These are phyloP conservation scores for Amia ocellicauda DNA, from an alignment of 2,113 vertebrate genomes.

Conservation along the genomic window DNA sequence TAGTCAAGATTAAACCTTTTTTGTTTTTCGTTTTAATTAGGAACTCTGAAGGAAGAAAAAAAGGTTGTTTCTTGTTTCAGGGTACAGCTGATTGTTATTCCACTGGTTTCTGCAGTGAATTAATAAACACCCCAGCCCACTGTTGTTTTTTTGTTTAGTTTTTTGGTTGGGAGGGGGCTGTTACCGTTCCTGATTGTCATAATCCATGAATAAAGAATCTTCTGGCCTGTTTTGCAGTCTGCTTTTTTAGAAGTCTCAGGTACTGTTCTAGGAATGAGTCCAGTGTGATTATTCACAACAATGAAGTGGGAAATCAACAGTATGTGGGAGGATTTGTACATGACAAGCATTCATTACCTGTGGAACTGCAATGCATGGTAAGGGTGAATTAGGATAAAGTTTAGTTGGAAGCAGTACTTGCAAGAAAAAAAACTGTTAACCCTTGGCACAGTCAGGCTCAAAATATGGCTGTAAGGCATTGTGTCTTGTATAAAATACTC, in stretches of 20 bases:
- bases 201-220: constrained; percentile 4
- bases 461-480: too few relatives aligned
- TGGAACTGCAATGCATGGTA: background rate
- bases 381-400: too few relatives aligned
- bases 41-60: background rate
- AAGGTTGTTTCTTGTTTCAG: background rate
- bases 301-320: background rate
- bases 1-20: background rate
- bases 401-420: too few relatives aligned
- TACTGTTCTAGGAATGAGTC: background rate
- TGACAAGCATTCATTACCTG: background rate
- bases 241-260: background rate
- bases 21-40: background rate
- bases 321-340: background rate
- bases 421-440: too few relatives aligned
- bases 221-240: constrained; percentile 5
- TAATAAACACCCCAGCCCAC: background rate
- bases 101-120: background rate
- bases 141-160: background rate
- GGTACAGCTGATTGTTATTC: constrained; percentile 12
- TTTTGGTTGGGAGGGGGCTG: too few relatives aligned
- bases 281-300: background rate
- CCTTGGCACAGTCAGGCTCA: too few relatives aligned
- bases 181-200: constrained; percentile 2
- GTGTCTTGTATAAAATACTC: too few relatives aligned